phyloP scores from a whole-genome alignment of 2,113 vertebrate species.

The Pholis gunnellus region DNA sequence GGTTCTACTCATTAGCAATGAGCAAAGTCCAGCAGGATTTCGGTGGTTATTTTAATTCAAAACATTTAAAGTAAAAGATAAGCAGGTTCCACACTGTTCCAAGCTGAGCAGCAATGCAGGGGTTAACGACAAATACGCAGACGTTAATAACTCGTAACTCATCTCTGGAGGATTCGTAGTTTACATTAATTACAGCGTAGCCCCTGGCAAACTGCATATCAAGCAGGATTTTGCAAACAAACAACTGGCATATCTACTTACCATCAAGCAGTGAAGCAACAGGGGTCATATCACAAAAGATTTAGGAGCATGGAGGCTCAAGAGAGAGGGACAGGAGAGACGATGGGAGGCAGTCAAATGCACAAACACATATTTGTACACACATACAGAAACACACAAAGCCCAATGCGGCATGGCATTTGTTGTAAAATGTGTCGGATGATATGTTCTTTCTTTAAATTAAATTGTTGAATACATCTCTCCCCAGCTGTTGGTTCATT shows the following conservation, averaged over 20 bases:
- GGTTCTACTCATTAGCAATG: slow-evolving; percentile 23
- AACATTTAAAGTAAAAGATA: slow-evolving; percentile 25
- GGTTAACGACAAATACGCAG: slow-evolving; percentile 77
- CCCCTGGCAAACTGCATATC: slow-evolving; percentile 85
- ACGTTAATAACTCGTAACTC: slow-evolving; percentile 83
- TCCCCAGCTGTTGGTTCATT: neutral
- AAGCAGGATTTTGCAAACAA: slow-evolving; percentile 84
- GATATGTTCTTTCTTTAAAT: slow-evolving; percentile 9
- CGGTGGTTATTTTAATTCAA: neutral
- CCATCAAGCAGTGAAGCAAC: slow-evolving; percentile 74
- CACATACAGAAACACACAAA: neutral
- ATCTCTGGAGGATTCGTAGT: slow-evolving; percentile 81
- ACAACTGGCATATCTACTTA: slow-evolving; percentile 84
- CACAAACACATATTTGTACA: slow-evolving; percentile 18
- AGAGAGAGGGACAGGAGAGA: slow-evolving; percentile 36
- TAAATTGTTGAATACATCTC: neutral
- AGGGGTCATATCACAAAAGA: slow-evolving; percentile 68
- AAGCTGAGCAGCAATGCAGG: slow-evolving; percentile 41
- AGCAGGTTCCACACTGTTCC: slow-evolving; percentile 33
- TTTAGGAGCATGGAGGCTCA: slow-evolving; percentile 65
- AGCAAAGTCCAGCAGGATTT: slow-evolving; percentile 21
- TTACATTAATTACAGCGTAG: slow-evolving; percentile 87
- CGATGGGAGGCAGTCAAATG: slow-evolving; percentile 35
- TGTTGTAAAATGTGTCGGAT: neutral
- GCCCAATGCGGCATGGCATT: neutral